phyloP scores from a whole-genome alignment of 2,888 invertebrate species.

The Mylabris sibirica region DNA sequence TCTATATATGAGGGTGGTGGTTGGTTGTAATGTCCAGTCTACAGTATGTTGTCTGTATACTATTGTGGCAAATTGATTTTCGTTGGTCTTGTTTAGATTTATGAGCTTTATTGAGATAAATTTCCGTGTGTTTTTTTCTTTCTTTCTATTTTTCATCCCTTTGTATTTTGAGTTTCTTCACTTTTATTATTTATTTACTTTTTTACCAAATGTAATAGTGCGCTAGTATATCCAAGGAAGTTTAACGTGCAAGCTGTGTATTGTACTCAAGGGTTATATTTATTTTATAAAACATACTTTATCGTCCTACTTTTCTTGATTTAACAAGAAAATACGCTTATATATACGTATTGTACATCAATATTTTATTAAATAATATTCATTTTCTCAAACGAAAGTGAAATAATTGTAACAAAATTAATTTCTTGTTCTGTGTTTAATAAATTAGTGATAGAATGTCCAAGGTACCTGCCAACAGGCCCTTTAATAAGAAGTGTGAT shows the following conservation, averaged over 20 bases:
- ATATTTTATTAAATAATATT: neutral
- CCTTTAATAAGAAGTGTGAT: no score
- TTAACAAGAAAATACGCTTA: constrained; percentile 42
- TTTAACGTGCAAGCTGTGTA: constrained; percentile 15
- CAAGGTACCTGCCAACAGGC: no score
- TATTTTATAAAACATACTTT: constrained; percentile 47
- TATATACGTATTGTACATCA: constrained; percentile 22
- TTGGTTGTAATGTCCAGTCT: constrained; percentile 38
- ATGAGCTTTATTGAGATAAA: constrained; percentile 59
- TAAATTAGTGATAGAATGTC: no score
- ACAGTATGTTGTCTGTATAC: neutral
- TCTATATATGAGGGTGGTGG: constrained; percentile 34
- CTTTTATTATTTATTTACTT: constrained; percentile 39
- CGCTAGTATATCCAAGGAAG: constrained; percentile 23
- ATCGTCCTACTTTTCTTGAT: constrained; percentile 28
- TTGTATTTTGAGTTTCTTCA: constrained; percentile 23
- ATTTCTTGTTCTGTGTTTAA: no score
- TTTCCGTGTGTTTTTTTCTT: constrained; percentile 43
- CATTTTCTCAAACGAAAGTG: constrained; percentile 34
- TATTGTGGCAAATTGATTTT: constrained; percentile 52
- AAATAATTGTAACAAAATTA: neutral
- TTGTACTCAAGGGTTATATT: constrained; percentile 48
- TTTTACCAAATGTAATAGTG: constrained; percentile 4
- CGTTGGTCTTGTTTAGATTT: constrained; percentile 53
- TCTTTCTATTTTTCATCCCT: neutral